Evolutionary conservation across 2,888 invertebrate species (phyloP).

Genomic region (Andrena marginata): DNA sequence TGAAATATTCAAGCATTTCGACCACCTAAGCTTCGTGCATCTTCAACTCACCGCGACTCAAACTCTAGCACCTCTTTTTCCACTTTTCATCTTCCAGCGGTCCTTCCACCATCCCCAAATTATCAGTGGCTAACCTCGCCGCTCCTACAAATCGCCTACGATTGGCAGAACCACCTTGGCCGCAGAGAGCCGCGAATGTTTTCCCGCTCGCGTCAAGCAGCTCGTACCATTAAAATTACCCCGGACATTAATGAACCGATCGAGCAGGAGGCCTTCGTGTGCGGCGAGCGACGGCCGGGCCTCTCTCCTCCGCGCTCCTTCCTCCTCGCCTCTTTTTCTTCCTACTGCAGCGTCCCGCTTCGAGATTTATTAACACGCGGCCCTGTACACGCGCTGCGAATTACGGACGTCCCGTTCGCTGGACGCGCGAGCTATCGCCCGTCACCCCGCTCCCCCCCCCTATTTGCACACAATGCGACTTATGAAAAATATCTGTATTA

Average conservation of each 20-base stretch:
- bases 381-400: constrained; percentile 62
- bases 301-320: constrained; percentile 21
- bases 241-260: constrained; percentile 77
- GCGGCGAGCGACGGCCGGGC: constrained; percentile 44
- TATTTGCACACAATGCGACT: constrained; percentile 68
- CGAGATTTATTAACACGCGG: constrained; percentile 76
- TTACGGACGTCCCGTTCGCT: constrained; percentile 53
- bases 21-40: too few relatives aligned
- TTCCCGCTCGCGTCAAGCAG: not conserved
- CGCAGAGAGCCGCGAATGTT: too few relatives aligned
- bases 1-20: too few relatives aligned
- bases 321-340: not conserved
- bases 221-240: constrained; percentile 46
- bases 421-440: constrained; percentile 9
- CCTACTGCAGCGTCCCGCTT: constrained; percentile 37
- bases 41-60: too few relatives aligned
- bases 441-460: constrained; percentile 5
- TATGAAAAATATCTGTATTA: constrained; percentile 71
- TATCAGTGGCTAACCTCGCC: too few relatives aligned
- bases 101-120: too few relatives aligned
- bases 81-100: too few relatives aligned
- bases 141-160: too few relatives aligned
- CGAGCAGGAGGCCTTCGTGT: constrained; percentile 71
- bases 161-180: too few relatives aligned
- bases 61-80: too few relatives aligned